phyloP scores from a whole-genome alignment of 92 coral and sea anemone species.

The Zoanthus gigantus region DNA sequence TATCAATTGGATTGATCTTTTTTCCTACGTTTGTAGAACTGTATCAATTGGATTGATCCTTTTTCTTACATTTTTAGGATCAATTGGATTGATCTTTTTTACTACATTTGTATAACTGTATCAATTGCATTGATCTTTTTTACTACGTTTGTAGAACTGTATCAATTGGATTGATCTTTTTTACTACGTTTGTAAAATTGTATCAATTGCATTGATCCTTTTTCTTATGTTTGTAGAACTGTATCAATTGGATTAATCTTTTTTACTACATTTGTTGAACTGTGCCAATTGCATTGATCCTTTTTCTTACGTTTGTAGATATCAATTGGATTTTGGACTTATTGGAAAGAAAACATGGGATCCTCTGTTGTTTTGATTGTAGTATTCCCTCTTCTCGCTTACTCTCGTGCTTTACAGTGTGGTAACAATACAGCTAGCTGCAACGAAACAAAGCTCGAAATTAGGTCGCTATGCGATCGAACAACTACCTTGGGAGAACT shows the following conservation, averaged over 20 bases:
- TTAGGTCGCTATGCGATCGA: constrained; percentile 12
- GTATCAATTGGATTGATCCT: background rate
- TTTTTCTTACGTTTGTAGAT: background rate
- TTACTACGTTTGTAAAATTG: too few species aligned
- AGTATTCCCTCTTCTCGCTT: constrained; percentile 7
- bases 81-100: background rate
- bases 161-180: background rate
- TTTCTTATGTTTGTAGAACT: background rate
- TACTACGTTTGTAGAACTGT: background rate
- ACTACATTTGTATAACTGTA: too few species aligned
- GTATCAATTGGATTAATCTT: background rate
- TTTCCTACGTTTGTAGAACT: too few species aligned
- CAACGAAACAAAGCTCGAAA: constrained; percentile 25
- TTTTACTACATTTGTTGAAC: too few species aligned
- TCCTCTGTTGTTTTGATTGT: background rate
- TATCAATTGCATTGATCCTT: background rate
- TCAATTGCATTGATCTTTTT: background rate
- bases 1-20: too few species aligned
- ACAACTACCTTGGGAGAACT: background rate
- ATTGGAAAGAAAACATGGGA: constrained; percentile 19
- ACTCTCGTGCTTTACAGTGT: constrained; percentile 4
- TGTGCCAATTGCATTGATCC: background rate
- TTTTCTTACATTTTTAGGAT: background rate
- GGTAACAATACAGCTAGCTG: constrained; percentile 14
- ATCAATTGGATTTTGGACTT: background rate